A percentile compares a stretch with the other conserved stretches of the same genome.
Conservation (phyloP, 2,113 vertebrate species). For the Pygoscelis antarcticus region DNA sequence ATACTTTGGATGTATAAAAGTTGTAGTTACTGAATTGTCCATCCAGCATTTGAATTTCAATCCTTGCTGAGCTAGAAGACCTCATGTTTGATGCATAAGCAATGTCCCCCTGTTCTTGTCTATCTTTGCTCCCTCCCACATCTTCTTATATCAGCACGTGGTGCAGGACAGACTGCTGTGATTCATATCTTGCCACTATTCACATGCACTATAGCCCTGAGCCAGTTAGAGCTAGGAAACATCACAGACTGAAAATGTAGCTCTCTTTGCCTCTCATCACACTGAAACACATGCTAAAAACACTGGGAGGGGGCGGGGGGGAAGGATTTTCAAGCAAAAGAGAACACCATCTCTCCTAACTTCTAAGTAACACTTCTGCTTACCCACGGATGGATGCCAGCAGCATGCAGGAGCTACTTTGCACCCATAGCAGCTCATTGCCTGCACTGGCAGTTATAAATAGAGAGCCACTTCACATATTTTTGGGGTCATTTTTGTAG, state of each 20-base stretch:
- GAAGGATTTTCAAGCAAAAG: not conserved
- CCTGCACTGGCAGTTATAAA: not conserved
- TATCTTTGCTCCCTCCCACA: not conserved
- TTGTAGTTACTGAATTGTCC: not conserved
- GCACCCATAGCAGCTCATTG: not conserved
- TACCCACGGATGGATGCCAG: not conserved
- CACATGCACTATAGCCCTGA: not conserved
- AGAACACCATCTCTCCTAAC: not conserved
- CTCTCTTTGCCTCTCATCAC: not conserved
- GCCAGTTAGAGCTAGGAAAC: not conserved
- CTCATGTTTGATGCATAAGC: not conserved
- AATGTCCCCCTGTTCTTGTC: not conserved
- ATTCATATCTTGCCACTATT: not conserved
- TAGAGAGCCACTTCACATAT: not conserved
- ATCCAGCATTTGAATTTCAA: not conserved
- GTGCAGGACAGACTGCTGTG: not conserved
- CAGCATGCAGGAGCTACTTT: not conserved
- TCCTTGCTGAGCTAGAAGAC: not conserved
- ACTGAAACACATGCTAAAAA: not conserved
- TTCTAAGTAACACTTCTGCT: not conserved
- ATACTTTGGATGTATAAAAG: accelerated
- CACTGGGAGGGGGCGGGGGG: not conserved
- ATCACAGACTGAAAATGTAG: not conserved
- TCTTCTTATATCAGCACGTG: not conserved
- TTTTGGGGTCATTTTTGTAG: not conserved